Evolutionary conservation across 2,888 invertebrate genomes (phyloP).

Genomic region (Lypha dubia): DNA sequence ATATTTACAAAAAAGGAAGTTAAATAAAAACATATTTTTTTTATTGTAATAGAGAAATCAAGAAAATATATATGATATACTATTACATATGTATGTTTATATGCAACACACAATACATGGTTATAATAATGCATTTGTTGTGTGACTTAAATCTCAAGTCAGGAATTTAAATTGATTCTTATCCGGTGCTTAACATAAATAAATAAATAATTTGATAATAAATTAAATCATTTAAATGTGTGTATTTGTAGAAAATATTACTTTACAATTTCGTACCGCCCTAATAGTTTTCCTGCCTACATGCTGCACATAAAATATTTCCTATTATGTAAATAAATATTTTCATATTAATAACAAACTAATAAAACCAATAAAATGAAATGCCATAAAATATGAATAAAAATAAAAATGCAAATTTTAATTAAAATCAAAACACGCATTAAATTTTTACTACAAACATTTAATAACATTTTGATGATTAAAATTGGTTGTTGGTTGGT

Average conservation of each 20-base stretch:
- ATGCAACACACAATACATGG: neutral
- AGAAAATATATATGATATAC: too few relatives aligned
- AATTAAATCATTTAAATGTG: neutral
- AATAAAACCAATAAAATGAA: conserved; percentile 17
- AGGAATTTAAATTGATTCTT: conserved; percentile 7
- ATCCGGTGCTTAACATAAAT: neutral
- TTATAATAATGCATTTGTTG: neutral
- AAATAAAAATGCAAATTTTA: conserved; percentile 60
- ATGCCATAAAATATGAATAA: conserved; percentile 45
- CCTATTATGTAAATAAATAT: conserved; percentile 35
- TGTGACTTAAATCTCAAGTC: neutral
- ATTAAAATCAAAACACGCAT: conserved; percentile 54
- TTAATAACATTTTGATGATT: neutral
- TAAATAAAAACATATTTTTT: conserved; percentile 1
- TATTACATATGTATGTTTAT: too few relatives aligned
- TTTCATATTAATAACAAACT: conserved; percentile 2
- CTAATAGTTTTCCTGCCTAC: conserved; percentile 2
- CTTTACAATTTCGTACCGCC: neutral
- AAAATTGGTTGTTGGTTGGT: neutral
- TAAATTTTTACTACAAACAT: conserved; percentile 15
- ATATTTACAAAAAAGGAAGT: conserved; percentile 7
- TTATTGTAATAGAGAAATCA: neutral
- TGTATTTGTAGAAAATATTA: too few relatives aligned
- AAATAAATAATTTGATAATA: neutral
- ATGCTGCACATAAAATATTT: neutral